Evolutionary conservation across 2,113 vertebrate species (phyloP).

Genomic region (Oenanthe melanoleuca): DNA sequence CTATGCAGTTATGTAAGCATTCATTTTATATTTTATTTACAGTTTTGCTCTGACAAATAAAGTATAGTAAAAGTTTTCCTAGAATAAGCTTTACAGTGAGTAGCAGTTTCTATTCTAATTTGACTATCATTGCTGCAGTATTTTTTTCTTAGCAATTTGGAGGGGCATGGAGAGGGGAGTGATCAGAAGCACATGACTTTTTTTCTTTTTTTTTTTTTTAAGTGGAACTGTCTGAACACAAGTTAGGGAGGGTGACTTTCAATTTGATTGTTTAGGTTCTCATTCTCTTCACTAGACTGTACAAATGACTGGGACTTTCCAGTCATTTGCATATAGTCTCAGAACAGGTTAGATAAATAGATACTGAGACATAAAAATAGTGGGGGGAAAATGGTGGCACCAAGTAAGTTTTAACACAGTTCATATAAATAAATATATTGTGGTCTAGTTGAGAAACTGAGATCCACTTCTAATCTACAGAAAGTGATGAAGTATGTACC

Average conservation of each 20-base stretch:
- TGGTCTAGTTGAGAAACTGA: background rate
- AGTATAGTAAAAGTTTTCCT: background rate
- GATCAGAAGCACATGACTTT: background rate
- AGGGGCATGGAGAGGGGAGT: background rate
- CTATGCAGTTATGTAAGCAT: background rate
- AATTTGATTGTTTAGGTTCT: conserved; percentile 38
- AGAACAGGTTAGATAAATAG: conserved; percentile 68
- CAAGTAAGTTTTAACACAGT: background rate
- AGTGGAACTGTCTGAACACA: conserved; percentile 20
- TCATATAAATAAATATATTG: background rate
- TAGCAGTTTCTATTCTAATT: background rate
- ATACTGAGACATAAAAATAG: conserved; percentile 67
- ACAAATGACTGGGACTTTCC: conserved; percentile 77
- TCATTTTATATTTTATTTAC: background rate
- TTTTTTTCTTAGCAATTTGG: background rate
- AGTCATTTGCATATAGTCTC: conserved; percentile 77
- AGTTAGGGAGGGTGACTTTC: conserved; percentile 45
- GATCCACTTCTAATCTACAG: background rate
- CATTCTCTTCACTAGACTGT: conserved; percentile 57
- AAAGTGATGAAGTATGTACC: background rate
- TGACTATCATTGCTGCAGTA: background rate
- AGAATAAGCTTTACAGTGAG: background rate
- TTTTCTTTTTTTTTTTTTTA: background rate
- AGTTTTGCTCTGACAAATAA: background rate
- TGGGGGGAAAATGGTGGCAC: background rate